Evolutionary conservation across 1,140 invertebrate species (phyloP), one percentile per base, ranked within the genome.

Genomic region (Drosophila mojavensis): DNA sequence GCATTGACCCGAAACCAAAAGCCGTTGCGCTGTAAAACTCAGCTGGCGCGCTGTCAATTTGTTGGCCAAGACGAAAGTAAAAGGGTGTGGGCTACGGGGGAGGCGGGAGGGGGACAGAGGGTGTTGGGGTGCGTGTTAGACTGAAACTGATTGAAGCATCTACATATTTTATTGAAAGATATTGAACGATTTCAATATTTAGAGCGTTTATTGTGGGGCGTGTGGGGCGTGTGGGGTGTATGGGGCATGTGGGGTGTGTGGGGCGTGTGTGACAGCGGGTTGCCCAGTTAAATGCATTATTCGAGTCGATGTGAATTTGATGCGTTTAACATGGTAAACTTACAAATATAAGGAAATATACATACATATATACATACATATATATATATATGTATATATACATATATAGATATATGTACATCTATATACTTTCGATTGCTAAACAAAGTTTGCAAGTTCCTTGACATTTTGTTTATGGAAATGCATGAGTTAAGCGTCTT

Each of bases 101-200:
- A 3, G n/a, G 26, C 4, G 2, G 6, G n/a, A 5, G 3, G 5
- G 30, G 30, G n/a, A n/a, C n/a, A n/a, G n/a, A n/a, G n/a, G n/a
- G n/a, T n/a, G n/a, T n/a, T n/a, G n/a, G n/a, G n/a, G n/a, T n/a
- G n/a, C n/a, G n/a, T 20, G 20, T 20, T 20, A 33, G 30, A 33
- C 6, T 33, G 30, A 9, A 33, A 33, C 15, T 36, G 47, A 11
- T 66, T 65, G 72, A 78, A 72, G 83, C 76, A 90, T 91, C 88
- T 91, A 77, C 89, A 90, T 91, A 91, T 91, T 90, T 89, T 84
- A 89, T 91, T 91, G 81, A 91, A 91, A 86, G 83, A 89, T 89
- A 90, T 91, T 86, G 90, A 78, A 91, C 79, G 78, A 81, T 91
- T 81, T 91, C 81, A 78, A 88, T 89, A 89, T 86, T 67, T 73